Evolutionary conservation across 2,888 invertebrate species (phyloP).

Genomic region (Neocrepidodera transversa): DNA sequence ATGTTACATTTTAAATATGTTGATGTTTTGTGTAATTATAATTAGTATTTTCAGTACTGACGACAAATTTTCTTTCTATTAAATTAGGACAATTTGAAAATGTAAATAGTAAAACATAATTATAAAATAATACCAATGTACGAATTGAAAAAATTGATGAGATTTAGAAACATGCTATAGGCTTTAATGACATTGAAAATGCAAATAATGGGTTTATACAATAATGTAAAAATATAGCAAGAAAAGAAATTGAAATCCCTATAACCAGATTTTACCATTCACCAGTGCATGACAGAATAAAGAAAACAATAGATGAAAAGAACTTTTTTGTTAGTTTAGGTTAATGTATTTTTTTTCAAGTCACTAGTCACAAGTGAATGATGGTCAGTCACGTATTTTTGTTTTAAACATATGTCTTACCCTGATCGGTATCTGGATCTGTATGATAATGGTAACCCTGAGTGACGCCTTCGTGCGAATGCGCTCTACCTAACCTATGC

Average conservation of each 20-base stretch:
- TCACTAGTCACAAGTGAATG: background rate
- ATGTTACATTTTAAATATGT: too few relatives aligned
- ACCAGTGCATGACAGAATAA: background rate
- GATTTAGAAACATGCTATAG: too few relatives aligned
- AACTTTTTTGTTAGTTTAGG: too few relatives aligned
- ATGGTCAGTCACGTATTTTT: constrained; percentile 4
- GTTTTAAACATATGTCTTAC: constrained; percentile 47
- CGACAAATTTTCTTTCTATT: background rate
- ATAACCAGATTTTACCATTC: constrained; percentile 6
- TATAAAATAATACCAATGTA: too few relatives aligned
- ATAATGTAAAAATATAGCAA: too few relatives aligned
- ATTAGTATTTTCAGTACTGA: constrained; percentile 3
- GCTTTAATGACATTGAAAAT: too few relatives aligned
- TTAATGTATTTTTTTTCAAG: too few relatives aligned
- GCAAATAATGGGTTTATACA: too few relatives aligned
- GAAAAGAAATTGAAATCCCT: background rate
- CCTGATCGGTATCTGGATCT: constrained; percentile 62
- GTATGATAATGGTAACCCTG: constrained; percentile 75
- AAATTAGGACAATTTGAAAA: background rate
- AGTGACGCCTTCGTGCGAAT: constrained; percentile 87
- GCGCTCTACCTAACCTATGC: constrained; percentile 81
- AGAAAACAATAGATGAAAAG: too few relatives aligned
- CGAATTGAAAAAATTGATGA: too few relatives aligned
- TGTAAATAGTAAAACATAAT: too few relatives aligned
- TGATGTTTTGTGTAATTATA: too few relatives aligned